These are phyloP conservation scores for Agrotis puta DNA, from an alignment of 2,888 invertebrate species.

Conservation along the genomic window DNA sequence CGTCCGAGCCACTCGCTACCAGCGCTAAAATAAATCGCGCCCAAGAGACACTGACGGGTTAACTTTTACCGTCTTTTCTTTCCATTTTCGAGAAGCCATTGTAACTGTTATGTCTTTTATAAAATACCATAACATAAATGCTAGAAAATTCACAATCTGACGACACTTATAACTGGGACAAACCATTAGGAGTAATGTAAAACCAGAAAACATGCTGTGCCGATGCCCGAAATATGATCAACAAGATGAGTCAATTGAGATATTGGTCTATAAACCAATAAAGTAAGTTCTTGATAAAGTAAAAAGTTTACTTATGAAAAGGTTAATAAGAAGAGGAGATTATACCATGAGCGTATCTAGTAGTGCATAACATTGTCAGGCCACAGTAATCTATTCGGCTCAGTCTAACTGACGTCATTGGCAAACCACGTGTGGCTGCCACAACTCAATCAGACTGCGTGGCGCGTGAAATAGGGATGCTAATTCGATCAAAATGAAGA, in stretches of 20 bases:
- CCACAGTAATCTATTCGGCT: constrained; percentile 41
- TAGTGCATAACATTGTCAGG: constrained; percentile 13
- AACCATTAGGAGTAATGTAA: no score
- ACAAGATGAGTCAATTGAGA: neutral
- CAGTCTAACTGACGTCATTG: constrained; percentile 37
- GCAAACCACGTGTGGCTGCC: constrained; percentile 21
- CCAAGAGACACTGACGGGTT: constrained; percentile 33
- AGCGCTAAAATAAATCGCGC: constrained; percentile 21
- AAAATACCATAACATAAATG: no score
- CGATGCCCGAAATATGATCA: no score
- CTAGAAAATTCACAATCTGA: no score
- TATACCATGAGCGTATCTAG: neutral
- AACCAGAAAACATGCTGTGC: neutral
- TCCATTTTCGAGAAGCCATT: constrained; percentile 14
- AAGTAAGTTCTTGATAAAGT: neutral
- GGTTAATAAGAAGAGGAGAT: neutral
- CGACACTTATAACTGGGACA: no score
- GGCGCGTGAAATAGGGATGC: constrained; percentile 11
- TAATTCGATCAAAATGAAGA: no score
- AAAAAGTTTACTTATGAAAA: neutral
- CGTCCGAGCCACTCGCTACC: constrained; percentile 9
- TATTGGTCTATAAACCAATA: neutral
- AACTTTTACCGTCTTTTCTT: constrained; percentile 30
- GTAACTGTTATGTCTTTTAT: neutral
- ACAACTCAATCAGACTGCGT: constrained; percentile 32